Evolutionary conservation across 2,113 vertebrate genomes (phyloP).

Genomic region (Caracal caracal): DNA sequence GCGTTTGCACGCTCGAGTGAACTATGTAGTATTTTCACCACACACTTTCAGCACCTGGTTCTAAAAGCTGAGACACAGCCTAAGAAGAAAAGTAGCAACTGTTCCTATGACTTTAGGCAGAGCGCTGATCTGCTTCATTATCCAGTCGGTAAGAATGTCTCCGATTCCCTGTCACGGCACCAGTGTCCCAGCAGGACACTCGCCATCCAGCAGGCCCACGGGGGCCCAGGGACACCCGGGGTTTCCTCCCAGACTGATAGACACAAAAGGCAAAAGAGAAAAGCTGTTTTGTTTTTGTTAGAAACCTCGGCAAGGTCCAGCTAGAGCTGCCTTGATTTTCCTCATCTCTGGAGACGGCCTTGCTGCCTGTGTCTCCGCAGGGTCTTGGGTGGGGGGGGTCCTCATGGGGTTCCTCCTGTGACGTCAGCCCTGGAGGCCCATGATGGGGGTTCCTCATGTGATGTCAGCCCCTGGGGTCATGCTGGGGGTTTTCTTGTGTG

Average conservation of each 20-base stretch:
- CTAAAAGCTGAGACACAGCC: neutral
- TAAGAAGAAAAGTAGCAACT: neutral
- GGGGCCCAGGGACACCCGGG: neutral
- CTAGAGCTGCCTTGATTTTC: neutral
- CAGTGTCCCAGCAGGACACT: neutral
- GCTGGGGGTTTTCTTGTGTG: neutral
- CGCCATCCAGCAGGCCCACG: neutral
- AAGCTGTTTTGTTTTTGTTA: neutral
- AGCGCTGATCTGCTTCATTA: neutral
- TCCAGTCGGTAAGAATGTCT: neutral
- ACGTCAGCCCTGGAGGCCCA: neutral
- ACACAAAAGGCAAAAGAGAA: neutral
- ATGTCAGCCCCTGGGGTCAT: neutral
- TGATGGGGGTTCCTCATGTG: neutral
- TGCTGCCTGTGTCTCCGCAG: neutral
- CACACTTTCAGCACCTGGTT: no score
- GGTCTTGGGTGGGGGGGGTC: no score
- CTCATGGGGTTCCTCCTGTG: neutral
- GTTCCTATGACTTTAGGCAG: neutral
- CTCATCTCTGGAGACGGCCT: neutral
- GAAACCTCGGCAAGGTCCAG: neutral
- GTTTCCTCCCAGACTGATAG: neutral
- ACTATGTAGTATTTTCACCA: fast-evolving
- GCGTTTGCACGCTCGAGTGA: neutral
- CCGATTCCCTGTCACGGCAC: no score